Percentiles rank a stretch among this genome's conserved stretches.
phyloP scores from a whole-genome alignment of 2,797 vertebrate genomes.

The Periophthalmus magnuspinnatus region DNA sequence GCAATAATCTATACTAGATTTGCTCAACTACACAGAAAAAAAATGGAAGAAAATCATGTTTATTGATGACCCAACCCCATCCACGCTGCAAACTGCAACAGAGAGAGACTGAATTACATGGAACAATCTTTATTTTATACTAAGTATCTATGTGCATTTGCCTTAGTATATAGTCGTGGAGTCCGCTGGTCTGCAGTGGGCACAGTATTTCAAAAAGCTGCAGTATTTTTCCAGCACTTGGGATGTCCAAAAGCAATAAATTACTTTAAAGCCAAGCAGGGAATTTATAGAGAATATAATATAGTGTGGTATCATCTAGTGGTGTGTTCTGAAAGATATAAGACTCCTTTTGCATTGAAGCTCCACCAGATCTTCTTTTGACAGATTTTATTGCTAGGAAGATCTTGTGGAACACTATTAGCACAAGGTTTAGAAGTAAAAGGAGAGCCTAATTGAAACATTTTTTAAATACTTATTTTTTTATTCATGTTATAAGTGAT shows the following conservation, averaged over 20 bases:
- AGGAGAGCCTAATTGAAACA: too few relatives aligned
- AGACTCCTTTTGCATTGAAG: constrained; percentile 26
- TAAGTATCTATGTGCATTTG: neutral
- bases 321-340: constrained; percentile 32
- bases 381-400: too few relatives aligned
- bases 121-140: constrained; percentile 5
- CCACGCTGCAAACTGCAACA: neutral
- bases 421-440: too few relatives aligned
- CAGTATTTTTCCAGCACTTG: constrained; percentile 13
- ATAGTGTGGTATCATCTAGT: constrained; percentile 5
- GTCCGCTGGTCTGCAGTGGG: constrained; percentile 14
- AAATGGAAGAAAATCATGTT: too few relatives aligned
- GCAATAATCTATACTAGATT: too few relatives aligned
- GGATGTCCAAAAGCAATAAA: constrained; percentile 38
- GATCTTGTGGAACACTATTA: neutral
- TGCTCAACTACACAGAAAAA: too few relatives aligned
- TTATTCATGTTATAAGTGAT: neutral
- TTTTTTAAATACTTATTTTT: neutral
- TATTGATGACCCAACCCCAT: too few relatives aligned
- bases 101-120: neutral
- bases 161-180: constrained; percentile 10
- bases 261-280: constrained; percentile 10
- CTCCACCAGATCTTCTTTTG: constrained; percentile 25
- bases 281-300: constrained; percentile 33
- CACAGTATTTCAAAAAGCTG: constrained; percentile 6